These are phyloP conservation scores for Catalaphyllia jardinei DNA, from an alignment of 64 coral and sea anemone genomes.

Conservation along the genomic window DNA sequence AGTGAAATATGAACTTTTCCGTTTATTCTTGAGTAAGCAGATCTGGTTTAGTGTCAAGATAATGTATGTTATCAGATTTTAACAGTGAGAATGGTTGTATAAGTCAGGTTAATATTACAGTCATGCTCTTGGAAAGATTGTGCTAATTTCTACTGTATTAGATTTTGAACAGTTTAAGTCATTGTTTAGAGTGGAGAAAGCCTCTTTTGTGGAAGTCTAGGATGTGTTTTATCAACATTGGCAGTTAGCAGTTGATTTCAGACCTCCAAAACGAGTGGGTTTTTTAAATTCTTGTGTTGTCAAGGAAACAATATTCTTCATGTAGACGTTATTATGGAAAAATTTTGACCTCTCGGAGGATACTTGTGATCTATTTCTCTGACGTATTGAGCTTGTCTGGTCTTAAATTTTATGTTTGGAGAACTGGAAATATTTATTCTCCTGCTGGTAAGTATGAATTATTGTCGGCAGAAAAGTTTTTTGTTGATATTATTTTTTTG, in stretches of 20 bases:
- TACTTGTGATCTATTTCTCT: too few relatives aligned
- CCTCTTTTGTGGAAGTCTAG: neutral
- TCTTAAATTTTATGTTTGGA: too few relatives aligned
- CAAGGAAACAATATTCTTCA: neutral
- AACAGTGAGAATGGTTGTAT: neutral
- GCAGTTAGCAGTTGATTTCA: neutral
- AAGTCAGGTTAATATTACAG: neutral
- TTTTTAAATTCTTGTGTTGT: neutral
- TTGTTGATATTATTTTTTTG: too few relatives aligned
- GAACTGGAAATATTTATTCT: too few relatives aligned
- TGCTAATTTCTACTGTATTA: neutral
- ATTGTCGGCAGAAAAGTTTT: too few relatives aligned
- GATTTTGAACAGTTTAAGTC: neutral
- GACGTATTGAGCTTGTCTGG: too few relatives aligned
- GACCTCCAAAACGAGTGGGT: neutral
- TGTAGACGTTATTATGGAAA: neutral
- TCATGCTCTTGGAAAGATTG: neutral
- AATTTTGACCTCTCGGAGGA: too few relatives aligned
- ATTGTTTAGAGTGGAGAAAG: neutral
- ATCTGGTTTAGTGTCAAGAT: neutral
- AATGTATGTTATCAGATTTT: neutral
- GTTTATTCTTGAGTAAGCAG: neutral
- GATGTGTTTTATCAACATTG: neutral
- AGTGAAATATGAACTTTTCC: neutral
- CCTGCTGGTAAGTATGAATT: too few relatives aligned